These are phyloP conservation scores for Sphyrna mokarran DNA, from an alignment of 2,113 vertebrate genomes.

Conservation along the genomic window DNA sequence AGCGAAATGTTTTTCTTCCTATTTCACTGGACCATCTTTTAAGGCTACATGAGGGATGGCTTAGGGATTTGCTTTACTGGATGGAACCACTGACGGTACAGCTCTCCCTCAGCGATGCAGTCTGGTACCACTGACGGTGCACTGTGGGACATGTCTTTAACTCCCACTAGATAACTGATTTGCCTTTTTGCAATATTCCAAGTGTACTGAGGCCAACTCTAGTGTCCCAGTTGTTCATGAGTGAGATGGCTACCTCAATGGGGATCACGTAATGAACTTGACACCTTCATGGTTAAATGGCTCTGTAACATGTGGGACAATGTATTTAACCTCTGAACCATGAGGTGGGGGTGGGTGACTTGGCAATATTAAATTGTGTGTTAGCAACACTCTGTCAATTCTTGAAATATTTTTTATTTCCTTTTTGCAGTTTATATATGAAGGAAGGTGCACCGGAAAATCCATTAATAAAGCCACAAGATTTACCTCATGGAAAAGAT, in stretches of 20 bases:
- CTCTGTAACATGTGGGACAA: background rate
- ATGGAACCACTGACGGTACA: background rate
- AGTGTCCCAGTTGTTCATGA: too few species aligned
- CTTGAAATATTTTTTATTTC: background rate
- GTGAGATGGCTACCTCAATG: background rate
- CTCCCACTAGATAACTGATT: background rate
- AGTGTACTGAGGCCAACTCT: background rate
- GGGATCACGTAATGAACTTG: background rate
- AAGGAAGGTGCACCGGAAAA: constrained; percentile 22
- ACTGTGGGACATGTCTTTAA: background rate
- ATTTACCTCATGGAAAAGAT: background rate
- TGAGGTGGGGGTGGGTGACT: too few species aligned
- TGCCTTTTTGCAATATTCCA: background rate
- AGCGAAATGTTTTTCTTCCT: background rate
- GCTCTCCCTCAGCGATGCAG: background rate
- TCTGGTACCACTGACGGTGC: background rate
- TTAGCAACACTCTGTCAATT: background rate
- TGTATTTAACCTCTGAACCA: too few species aligned
- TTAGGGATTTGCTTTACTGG: background rate
- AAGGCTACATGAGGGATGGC: background rate
- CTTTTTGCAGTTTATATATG: constrained; percentile 34
- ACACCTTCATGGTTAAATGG: background rate
- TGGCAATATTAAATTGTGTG: too few species aligned
- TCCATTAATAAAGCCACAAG: constrained; percentile 10
- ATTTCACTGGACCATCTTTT: background rate